Percentiles rank a stretch among this genome's conserved stretches.
Evolutionary conservation across 1,140 invertebrate genomes (phyloP).

Genomic region (Drosophila takahashii): DNA sequence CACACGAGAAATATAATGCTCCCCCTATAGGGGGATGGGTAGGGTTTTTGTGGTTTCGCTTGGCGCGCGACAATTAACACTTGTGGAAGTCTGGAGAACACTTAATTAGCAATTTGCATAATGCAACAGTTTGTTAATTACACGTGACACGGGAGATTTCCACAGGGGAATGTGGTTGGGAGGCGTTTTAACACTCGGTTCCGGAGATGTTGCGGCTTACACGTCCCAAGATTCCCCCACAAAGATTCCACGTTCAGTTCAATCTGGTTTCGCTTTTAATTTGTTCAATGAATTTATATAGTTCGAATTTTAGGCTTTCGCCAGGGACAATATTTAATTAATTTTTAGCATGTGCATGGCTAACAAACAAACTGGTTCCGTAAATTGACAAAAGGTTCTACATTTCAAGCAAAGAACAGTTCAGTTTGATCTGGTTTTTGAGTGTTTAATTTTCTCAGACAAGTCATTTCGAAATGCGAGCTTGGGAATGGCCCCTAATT

Average conservation of each 20-base stretch:
- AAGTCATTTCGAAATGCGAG: conserved; percentile 3
- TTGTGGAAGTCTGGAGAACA: conserved; percentile 56
- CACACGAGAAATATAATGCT: conserved; percentile 3
- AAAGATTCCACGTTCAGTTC: conserved; percentile 14
- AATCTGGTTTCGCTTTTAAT: conserved; percentile 34
- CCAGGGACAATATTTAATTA: conserved; percentile 29
- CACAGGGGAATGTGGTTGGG: conserved; percentile 4
- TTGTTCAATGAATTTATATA: conserved; percentile 33
- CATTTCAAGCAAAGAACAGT: conserved; percentile 5
- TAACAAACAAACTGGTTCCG: conserved; percentile 42
- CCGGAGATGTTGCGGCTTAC: conserved; percentile 8
- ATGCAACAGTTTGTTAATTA: conserved; percentile 61
- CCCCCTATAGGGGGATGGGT: neutral
- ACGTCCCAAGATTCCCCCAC: neutral
- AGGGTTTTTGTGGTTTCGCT: conserved; percentile 17
- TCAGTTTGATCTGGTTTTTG: conserved; percentile 35
- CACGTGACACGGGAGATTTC: conserved; percentile 61
- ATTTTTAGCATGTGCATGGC: conserved; percentile 28
- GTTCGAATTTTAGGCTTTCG: conserved; percentile 6
- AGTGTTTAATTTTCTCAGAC: conserved; percentile 11
- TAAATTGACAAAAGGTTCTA: conserved; percentile 17
- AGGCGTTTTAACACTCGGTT: neutral
- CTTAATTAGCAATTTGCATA: conserved; percentile 60
- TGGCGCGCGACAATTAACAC: conserved; percentile 61
- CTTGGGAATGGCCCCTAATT: conserved; percentile 20